Conservation (phyloP, 2,888 invertebrate species). For the Coleophora deauratella region DNA sequence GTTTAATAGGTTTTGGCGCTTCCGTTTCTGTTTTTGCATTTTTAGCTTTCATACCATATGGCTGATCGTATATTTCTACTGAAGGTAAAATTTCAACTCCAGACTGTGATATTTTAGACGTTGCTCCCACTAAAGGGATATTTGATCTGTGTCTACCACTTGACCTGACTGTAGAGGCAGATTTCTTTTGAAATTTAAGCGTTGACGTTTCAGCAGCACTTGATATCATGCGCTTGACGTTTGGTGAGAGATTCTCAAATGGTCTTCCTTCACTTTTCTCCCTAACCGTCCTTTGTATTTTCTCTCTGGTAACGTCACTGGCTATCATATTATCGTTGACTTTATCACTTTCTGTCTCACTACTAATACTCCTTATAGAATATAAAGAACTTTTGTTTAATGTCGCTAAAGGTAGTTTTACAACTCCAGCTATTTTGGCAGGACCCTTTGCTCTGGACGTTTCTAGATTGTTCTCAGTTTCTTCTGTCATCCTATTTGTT, state of each 20-base stretch:
- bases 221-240: conserved; percentile 76
- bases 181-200: conserved; percentile 60
- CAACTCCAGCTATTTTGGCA: conserved; percentile 49
- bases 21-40: conserved; percentile 27
- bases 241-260: conserved; percentile 74
- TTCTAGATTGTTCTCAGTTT: conserved; percentile 23
- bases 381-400: conserved; percentile 61
- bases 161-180: conserved; percentile 38
- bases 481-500: conserved; percentile 26
- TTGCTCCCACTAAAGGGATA: conserved; percentile 65
- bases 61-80: conserved; percentile 64
- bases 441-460: conserved; percentile 33
- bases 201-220: conserved; percentile 63
- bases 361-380: conserved; percentile 38
- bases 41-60: conserved; percentile 38
- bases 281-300: conserved; percentile 49
- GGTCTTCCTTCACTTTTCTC: conserved; percentile 48
- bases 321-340: conserved; percentile 35
- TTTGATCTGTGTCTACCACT: conserved; percentile 56
- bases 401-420: conserved; percentile 55
- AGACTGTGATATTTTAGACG: conserved; percentile 67
- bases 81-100: conserved; percentile 61
- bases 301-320: conserved; percentile 45
- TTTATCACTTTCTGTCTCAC: conserved; percentile 46
- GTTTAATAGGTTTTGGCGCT: conserved; percentile 33